Conservation (phyloP, 2,797 vertebrate species). For the Lutjanus campechanus region DNA sequence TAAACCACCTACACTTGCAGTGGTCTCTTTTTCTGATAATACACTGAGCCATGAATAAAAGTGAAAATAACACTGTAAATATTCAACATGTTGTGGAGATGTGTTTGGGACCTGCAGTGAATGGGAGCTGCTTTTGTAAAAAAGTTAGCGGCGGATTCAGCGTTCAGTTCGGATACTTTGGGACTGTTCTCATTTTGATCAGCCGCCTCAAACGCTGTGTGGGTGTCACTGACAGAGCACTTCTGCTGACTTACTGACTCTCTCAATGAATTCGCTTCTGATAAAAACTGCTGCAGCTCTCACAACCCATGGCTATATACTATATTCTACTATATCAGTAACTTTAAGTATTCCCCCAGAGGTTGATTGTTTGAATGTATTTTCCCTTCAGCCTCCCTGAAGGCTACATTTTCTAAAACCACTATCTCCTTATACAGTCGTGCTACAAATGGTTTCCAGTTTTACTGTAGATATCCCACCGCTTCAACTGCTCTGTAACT, state of each 20-base stretch:
- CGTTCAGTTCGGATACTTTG: neutral
- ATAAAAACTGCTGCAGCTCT: conserved; percentile 18
- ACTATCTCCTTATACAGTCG: neutral
- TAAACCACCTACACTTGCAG: neutral
- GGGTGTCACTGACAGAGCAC: conserved; percentile 32
- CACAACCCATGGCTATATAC: conserved; percentile 6
- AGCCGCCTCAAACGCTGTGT: neutral
- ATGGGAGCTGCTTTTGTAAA: neutral
- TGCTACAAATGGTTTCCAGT: neutral
- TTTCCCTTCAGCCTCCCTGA: conserved; percentile 13
- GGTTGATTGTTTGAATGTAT: neutral
- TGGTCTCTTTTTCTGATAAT: neutral
- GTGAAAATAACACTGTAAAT: neutral
- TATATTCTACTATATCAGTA: conserved; percentile 10
- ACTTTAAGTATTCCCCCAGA: conserved; percentile 5
- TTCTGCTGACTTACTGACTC: conserved; percentile 22
- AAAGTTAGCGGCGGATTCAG: conserved; percentile 6
- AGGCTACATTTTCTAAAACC: conserved; percentile 19
- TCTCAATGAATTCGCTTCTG: conserved; percentile 32
- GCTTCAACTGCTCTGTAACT: neutral
- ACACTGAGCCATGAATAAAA: neutral
- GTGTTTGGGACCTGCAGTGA: neutral
- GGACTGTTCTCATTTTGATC: conserved; percentile 21
- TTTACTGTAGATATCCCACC: neutral
- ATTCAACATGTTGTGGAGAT: neutral